These are phyloP conservation scores for Acleris literana DNA, from an alignment of 2,888 invertebrate genomes.

Conservation along the genomic window DNA sequence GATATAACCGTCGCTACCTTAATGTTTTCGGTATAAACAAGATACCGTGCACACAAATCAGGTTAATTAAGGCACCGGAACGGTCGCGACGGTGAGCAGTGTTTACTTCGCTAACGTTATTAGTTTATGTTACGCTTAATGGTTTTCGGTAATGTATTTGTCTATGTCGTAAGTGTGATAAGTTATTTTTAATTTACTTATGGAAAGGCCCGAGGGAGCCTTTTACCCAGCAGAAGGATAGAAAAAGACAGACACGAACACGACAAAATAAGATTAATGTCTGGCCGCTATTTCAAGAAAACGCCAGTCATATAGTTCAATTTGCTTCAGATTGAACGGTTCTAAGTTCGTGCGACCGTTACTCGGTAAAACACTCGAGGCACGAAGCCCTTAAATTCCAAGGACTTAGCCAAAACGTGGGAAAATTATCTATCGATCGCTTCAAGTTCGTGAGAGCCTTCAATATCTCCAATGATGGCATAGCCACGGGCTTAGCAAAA, in stretches of 20 bases:
- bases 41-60: conserved; percentile 18
- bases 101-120: conserved; percentile 13
- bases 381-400: conserved; percentile 12
- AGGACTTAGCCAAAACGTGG: conserved; percentile 10
- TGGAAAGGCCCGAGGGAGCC: no score
- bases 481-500: conserved; percentile 9
- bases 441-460: conserved; percentile 3
- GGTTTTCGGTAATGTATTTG: not conserved
- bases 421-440: conserved; percentile 18
- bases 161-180: no score
- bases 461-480: conserved; percentile 5
- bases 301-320: not conserved
- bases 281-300: not conserved
- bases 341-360: conserved; percentile 1
- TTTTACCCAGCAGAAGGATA: no score
- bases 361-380: not conserved
- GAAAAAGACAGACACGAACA: no score
- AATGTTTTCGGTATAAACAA: conserved; percentile 10
- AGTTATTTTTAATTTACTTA: not conserved
- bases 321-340: no score
- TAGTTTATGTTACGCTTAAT: not conserved
- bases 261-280: no score
- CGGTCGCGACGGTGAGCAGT: not conserved
- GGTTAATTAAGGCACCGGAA: conserved; percentile 20
- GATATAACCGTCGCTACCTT: conserved; percentile 2